Evolutionary conservation across 2,797 vertebrate species (phyloP), one percentile per base, ranked within the genome.

Genomic region (Anisognathus igniventris): DNA sequence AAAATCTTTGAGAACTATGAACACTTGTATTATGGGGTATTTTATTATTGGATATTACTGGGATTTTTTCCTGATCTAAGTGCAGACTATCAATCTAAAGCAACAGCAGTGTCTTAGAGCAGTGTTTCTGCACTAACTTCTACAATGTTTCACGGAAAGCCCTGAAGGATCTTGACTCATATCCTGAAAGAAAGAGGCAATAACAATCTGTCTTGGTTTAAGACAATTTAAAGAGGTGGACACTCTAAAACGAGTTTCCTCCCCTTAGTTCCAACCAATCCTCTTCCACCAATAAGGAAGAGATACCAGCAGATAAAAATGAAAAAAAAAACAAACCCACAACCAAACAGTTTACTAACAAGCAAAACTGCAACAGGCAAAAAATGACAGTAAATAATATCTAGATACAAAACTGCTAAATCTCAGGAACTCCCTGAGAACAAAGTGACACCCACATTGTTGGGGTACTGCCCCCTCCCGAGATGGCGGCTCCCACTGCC

Each of bases 291-390:
- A 39, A 22, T 6, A 30, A 61, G 11, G 30, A 68, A 61, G 37
- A 37, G 35, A 50, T 50, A 44, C 27, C 28, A 50, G 27, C 22
- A 23, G 27, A 27, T 20, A n/a, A 27, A 50, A 50, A 25, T 24
- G 19, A 1, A 15, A 50, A 40, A 14, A 24, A 28, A 2, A 14
- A 1, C 4, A 1, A 4, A 1, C 8, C 1, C 8, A 13, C 8
- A 25, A 1, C 6, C 18, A 48, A 25, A 5, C 15, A 30, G 24
- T 39, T 53, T 28, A 25, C 39, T 24, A 45, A 53, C 6, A 39
- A 76, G 40, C 28, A 39, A 68, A 76, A 45, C 28, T 33, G 21
- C 22, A 58, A 5, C 15, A 31, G 18, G 37, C 23, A n/a, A 58
- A 30, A 68, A 30, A 22, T 8, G 6, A 10, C 9, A 53, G 16